Conservation (phyloP, 2,113 vertebrate species). For the Trogon melanurus region DNA sequence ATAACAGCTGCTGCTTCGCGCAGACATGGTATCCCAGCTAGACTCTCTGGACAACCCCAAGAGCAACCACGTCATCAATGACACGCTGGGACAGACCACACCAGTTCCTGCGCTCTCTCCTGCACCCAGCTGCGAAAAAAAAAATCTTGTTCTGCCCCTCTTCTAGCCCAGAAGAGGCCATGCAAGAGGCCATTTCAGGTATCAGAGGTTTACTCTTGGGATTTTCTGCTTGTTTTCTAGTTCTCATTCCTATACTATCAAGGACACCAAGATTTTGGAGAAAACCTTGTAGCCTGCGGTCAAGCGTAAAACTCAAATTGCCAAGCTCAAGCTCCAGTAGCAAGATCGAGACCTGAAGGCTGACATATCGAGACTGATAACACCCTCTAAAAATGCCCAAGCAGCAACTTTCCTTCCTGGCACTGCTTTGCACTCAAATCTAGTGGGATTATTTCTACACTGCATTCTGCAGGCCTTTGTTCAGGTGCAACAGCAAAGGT, state of each 20-base stretch:
- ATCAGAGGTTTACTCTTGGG: neutral
- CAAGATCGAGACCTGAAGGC: neutral
- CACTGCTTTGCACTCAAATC: neutral
- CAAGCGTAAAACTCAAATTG: neutral
- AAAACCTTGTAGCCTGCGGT: neutral
- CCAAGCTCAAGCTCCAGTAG: neutral
- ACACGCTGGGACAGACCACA: fast-evolving
- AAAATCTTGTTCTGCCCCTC: neutral
- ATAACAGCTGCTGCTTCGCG: neutral
- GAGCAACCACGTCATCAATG: neutral
- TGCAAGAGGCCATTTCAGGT: neutral
- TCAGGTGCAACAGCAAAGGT: neutral
- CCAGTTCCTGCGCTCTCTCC: fast-evolving
- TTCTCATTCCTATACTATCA: neutral
- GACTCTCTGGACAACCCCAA: neutral
- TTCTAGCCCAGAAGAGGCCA: neutral
- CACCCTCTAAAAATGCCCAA: neutral
- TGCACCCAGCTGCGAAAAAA: fast-evolving
- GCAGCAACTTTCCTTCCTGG: neutral
- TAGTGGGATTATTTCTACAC: neutral
- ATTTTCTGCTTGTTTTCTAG: neutral
- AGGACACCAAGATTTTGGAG: neutral
- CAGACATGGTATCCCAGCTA: neutral
- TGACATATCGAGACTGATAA: neutral
- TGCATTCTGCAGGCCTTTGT: neutral